phyloP scores from a whole-genome alignment of 2,888 invertebrate species.

The Hyppa rectilinea region DNA sequence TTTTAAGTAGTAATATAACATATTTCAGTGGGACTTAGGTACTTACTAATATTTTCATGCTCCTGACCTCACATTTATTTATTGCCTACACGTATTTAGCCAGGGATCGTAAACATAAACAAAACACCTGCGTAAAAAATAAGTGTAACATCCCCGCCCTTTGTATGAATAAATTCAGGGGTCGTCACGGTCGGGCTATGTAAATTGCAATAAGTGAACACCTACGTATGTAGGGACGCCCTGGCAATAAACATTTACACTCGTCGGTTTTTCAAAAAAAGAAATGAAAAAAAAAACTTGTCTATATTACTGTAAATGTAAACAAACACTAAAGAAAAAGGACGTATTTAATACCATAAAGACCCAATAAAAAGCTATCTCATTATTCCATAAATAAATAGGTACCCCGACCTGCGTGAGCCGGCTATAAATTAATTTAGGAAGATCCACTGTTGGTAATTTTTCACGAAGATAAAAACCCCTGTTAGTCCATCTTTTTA shows the following conservation, averaged over 20 bases:
- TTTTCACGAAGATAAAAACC: slow-evolving; percentile 23
- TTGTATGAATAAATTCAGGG: slow-evolving; percentile 39
- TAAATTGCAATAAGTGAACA: slow-evolving; percentile 56
- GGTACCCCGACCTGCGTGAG: not conserved
- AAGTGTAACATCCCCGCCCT: slow-evolving; percentile 35
- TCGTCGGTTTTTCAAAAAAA: slow-evolving; percentile 6
- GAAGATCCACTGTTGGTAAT: slow-evolving; percentile 17
- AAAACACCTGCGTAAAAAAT: slow-evolving; percentile 58
- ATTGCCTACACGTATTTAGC: slow-evolving; percentile 33
- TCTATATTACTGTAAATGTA: slow-evolving; percentile 6
- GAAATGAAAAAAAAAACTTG: too few relatives aligned
- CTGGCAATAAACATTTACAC: slow-evolving; percentile 37
- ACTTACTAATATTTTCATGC: slow-evolving; percentile 1
- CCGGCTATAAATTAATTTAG: slow-evolving; percentile 45
- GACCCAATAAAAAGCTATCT: slow-evolving; percentile 14
- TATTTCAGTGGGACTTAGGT: not conserved
- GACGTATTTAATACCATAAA: not conserved
- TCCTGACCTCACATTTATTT: slow-evolving; percentile 43
- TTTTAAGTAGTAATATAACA: not conserved
- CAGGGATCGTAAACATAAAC: slow-evolving; percentile 49
- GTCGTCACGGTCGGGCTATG: slow-evolving; percentile 44
- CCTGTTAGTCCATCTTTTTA: slow-evolving; percentile 13
- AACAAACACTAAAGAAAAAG: not conserved
- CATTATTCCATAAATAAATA: slow-evolving; percentile 34
- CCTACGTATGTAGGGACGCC: slow-evolving; percentile 23